Evolutionary conservation across 2,888 invertebrate genomes (phyloP), one percentile per base, ranked within the genome.

Genomic region (Euzophera pinguis): DNA sequence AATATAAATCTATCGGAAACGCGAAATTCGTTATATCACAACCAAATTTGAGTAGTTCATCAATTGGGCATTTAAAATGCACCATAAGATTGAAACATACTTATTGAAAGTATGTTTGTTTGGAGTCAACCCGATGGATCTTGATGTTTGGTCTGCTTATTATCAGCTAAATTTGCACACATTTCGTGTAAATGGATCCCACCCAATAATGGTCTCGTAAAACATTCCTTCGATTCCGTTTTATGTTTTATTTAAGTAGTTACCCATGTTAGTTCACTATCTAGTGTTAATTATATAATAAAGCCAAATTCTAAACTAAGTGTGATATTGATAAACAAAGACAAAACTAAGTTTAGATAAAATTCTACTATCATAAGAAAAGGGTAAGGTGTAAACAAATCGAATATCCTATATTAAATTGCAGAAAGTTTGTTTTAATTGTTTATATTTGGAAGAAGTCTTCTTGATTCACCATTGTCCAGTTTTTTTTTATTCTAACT

Each of bases 71-170:
- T 58, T 76, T 90, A 32, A 90, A 89, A 76, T 90, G 86, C 64
- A 90, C 90, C 6, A 87, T 90, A 61, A 75, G 76, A 60, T 73
- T 89, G 62, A 87, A 88, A 71, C 86, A 85, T 67, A 75, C 61
- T 62, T 84, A 78, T 66, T 78, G 54, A 76, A 48, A 58, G 66
- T 64, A 64, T 66, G 62, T 72, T 66, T 65, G 51, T 27, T 2
- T 32, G 7, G 8, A 7, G 7, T 32, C 32, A 32, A 32, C 1
- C 7, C 10, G 32, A 22, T 22, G 22, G n/a, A 22, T 22, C 22
- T n/a, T n/a, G 29, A 32, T 7, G 32, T 8, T 32, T 4, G 7
- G 32, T 32, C 32, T 59, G 55, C 53, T 62, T 51, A 34, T 47
- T 42, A 56, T 53, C 54, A 60, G 67, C 63, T 62, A 62, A 64